A percentile compares a stretch with the other conserved stretches of the same genome.
Evolutionary conservation across 2,888 invertebrate genomes (phyloP).

Genomic region (Drosophila nigritarsus): DNA sequence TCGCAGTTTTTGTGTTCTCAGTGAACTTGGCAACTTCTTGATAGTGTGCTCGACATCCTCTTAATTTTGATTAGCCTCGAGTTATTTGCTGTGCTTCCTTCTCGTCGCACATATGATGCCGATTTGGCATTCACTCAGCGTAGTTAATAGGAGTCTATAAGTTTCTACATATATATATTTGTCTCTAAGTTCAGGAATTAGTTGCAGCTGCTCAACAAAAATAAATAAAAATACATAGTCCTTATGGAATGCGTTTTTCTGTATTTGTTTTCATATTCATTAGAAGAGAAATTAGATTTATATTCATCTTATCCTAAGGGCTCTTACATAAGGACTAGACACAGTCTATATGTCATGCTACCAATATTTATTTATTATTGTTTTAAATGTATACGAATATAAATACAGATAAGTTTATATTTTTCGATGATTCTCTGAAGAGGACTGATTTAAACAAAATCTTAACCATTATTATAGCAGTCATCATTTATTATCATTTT

Average conservation of each 20-base stretch:
- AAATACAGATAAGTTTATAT: not conserved
- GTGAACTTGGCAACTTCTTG: constrained; percentile 30
- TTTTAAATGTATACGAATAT: not conserved
- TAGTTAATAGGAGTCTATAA: not conserved
- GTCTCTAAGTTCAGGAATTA: not conserved
- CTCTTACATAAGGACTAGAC: no score
- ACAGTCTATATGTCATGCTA: not conserved
- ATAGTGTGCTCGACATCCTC: constrained; percentile 31
- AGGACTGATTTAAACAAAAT: not conserved
- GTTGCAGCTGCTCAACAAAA: not conserved
- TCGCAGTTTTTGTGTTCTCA: constrained; percentile 17
- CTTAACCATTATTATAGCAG: not conserved
- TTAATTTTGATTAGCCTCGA: constrained; percentile 38
- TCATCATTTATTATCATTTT: not conserved
- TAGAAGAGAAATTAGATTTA: not conserved
- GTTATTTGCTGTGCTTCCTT: constrained; percentile 6
- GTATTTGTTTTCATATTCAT: not conserved
- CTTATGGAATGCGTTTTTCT: not conserved
- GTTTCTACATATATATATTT: not conserved
- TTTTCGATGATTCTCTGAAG: not conserved
- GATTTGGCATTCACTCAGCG: constrained; percentile 8
- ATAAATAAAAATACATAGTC: not conserved
- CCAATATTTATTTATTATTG: not conserved
- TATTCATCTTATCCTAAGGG: not conserved
- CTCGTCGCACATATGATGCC: constrained; percentile 3